Evolutionary conservation across 2,888 invertebrate species (phyloP).

Genomic region (Cactoblastis cactorum): DNA sequence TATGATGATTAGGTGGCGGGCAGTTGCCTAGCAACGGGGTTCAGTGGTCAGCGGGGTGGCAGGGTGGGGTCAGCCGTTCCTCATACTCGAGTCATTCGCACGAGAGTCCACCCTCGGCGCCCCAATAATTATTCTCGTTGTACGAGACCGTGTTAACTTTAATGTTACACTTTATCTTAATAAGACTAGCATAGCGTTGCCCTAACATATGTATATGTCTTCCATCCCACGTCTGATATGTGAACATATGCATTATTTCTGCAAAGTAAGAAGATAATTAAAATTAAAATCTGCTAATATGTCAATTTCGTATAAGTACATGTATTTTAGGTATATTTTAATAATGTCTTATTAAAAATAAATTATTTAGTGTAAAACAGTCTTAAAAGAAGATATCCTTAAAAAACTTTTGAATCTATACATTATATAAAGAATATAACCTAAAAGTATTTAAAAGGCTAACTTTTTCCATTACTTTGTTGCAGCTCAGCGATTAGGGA

Average conservation of each 20-base stretch:
- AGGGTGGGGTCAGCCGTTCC: slow-evolving; percentile 48
- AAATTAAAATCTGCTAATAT: too few species aligned
- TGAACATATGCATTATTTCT: background rate
- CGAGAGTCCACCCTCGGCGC: slow-evolving; percentile 47
- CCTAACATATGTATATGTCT: slow-evolving; percentile 1
- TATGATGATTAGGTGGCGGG: slow-evolving; percentile 74
- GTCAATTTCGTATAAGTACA: too few species aligned
- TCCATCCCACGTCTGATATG: background rate
- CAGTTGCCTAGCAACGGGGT: slow-evolving; percentile 72
- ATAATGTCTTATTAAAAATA: too few species aligned
- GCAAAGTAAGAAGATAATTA: background rate
- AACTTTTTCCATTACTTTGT: background rate
- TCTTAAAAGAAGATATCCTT: too few species aligned
- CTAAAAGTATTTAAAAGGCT: background rate
- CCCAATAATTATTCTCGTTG: slow-evolving; percentile 71
- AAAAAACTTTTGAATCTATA: background rate
- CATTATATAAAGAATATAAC: too few species aligned
- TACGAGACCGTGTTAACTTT: slow-evolving; percentile 61
- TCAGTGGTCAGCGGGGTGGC: slow-evolving; percentile 58
- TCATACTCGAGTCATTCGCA: slow-evolving; percentile 63
- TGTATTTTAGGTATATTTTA: too few species aligned
- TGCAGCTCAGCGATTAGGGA: slow-evolving; percentile 17
- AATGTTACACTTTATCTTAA: slow-evolving; percentile 55
- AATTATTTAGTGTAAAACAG: too few species aligned
- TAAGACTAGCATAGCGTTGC: slow-evolving; percentile 25